Evolutionary conservation across 2,888 invertebrate species (phyloP).

Genomic region (Coelopa pilipes): DNA sequence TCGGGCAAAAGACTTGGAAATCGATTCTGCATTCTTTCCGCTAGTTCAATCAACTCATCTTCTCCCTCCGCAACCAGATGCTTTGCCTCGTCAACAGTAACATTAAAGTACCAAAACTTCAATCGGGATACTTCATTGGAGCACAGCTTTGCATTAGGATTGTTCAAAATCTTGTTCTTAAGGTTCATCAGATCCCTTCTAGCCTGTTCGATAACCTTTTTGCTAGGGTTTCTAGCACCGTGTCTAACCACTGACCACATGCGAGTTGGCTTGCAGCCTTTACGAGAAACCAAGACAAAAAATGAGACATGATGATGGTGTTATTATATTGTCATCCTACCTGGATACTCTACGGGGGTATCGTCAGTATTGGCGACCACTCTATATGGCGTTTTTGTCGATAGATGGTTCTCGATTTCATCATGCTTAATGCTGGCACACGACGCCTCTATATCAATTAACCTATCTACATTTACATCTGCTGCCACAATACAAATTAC

Average conservation of each 20-base stretch:
- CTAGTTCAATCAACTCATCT: conserved; percentile 78
- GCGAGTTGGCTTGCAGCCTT: conserved; percentile 74
- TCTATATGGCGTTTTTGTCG: conserved; percentile 80
- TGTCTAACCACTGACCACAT: conserved; percentile 83
- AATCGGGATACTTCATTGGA: conserved; percentile 64
- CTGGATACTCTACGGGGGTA: conserved; percentile 70
- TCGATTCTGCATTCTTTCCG: conserved; percentile 78
- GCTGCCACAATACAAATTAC: conserved; percentile 30
- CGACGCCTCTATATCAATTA: not conserved
- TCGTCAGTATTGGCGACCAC: conserved; percentile 75
- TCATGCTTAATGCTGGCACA: conserved; percentile 52
- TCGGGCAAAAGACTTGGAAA: conserved; percentile 75
- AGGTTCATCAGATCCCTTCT: conserved; percentile 68
- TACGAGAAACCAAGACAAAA: conserved; percentile 6
- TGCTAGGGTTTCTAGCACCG: conserved; percentile 80
- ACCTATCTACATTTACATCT: not conserved
- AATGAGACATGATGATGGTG: not conserved
- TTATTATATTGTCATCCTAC: conserved; percentile 63
- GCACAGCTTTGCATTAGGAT: conserved; percentile 70
- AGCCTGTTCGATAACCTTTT: conserved; percentile 70
- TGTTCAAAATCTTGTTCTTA: conserved; percentile 49
- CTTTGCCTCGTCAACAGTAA: conserved; percentile 71
- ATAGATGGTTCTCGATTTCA: conserved; percentile 70
- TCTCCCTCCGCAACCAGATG: conserved; percentile 78
- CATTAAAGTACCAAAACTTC: conserved; percentile 71